phyloP scores from a whole-genome alignment of 2,888 invertebrate species.

The Athalia circularis region DNA sequence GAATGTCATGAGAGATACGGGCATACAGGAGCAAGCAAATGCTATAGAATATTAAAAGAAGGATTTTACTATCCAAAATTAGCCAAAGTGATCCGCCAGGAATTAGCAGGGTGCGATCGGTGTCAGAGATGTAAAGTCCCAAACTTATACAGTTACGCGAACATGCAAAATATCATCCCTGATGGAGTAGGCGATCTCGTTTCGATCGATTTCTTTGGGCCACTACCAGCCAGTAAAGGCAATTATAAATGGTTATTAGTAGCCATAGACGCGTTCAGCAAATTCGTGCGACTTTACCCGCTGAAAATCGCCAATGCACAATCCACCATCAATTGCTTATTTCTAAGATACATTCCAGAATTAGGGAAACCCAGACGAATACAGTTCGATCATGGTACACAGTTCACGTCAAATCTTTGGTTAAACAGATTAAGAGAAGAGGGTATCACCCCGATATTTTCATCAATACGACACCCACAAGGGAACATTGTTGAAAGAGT shows the following conservation, averaged over 20 bases:
- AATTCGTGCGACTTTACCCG: background rate
- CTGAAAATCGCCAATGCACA: background rate
- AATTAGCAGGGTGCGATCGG: conserved; percentile 6
- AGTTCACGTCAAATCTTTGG: no score
- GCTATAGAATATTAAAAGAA: conserved; percentile 14
- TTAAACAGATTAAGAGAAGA: no score
- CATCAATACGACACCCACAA: no score
- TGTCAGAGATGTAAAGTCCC: conserved; percentile 16
- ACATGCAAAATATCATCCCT: background rate
- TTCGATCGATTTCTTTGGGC: conserved; percentile 8
- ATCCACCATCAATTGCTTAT: background rate
- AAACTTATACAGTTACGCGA: background rate
- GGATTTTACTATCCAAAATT: background rate
- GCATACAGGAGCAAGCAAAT: conserved; percentile 8
- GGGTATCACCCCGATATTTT: no score
- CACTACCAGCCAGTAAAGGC: background rate
- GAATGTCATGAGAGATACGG: conserved; percentile 34
- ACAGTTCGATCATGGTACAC: background rate
- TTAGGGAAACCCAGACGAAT: background rate
- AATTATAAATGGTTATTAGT: conserved; percentile 17
- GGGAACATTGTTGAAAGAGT: no score
- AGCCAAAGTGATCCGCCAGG: background rate
- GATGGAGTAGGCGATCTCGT: background rate
- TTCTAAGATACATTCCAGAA: background rate
- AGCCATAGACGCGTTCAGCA: background rate